phyloP scores from a whole-genome alignment of 1,140 invertebrate genomes.

The Marisa cornuarietis region DNA sequence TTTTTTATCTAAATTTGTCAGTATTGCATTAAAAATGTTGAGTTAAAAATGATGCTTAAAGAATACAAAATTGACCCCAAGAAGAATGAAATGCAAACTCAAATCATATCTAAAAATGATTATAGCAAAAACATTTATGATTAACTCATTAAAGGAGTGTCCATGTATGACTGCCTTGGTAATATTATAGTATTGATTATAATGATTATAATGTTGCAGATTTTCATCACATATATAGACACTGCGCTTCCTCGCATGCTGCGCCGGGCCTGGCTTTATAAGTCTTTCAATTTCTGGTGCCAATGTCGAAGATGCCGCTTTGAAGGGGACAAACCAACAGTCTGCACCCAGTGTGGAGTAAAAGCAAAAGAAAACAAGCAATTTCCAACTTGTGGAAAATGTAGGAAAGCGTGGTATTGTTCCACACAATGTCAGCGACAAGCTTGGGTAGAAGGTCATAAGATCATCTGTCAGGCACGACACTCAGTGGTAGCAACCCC shows the following conservation, averaged over 20 bases:
- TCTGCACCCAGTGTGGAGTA: slow-evolving; percentile 53
- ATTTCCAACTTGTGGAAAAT: slow-evolving; percentile 56
- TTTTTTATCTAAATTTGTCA: too few relatives aligned
- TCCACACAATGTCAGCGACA: slow-evolving; percentile 55
- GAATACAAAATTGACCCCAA: too few relatives aligned
- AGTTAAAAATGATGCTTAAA: too few relatives aligned
- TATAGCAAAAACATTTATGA: too few relatives aligned
- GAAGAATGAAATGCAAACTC: too few relatives aligned
- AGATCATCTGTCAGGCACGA: slow-evolving; percentile 43
- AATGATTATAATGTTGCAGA: slow-evolving; percentile 27
- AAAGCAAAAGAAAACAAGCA: slow-evolving; percentile 40
- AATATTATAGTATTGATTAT: too few relatives aligned
- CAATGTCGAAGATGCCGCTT: slow-evolving; percentile 54
- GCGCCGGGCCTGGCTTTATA: slow-evolving; percentile 57
- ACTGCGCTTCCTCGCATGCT: slow-evolving; percentile 48
- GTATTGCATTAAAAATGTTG: too few relatives aligned
- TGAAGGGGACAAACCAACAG: slow-evolving; percentile 52
- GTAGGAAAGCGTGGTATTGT: slow-evolving; percentile 61
- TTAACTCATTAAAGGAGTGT: too few relatives aligned
- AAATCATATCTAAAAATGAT: too few relatives aligned
- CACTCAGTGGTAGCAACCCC: slow-evolving; percentile 38
- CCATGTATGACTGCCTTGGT: too few relatives aligned
- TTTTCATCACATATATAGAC: slow-evolving; percentile 59
- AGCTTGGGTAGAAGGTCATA: slow-evolving; percentile 56
- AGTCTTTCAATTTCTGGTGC: slow-evolving; percentile 63